These are phyloP conservation scores for Epizoanthus scotinus DNA, from an alignment of 92 coral and sea anemone genomes.

Conservation along the genomic window DNA sequence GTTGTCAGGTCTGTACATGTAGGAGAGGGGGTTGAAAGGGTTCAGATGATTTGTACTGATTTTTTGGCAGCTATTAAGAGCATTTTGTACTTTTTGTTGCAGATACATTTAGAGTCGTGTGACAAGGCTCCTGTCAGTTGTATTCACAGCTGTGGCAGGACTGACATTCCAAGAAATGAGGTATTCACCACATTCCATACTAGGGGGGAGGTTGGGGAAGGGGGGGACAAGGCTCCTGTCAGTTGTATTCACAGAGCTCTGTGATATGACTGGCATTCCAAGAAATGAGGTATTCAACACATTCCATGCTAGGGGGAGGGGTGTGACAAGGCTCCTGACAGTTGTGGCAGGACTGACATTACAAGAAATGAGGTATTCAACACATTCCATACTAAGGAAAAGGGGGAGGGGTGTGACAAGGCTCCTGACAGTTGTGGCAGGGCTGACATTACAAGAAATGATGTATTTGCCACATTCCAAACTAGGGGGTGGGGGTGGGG, in stretches of 20 bases:
- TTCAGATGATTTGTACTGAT: not conserved
- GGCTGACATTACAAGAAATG: too few species aligned
- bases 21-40: too few species aligned
- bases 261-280: too few species aligned
- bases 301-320: not conserved
- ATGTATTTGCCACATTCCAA: too few species aligned
- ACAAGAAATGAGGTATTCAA: too few species aligned
- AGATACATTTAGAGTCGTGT: conserved; percentile 91
- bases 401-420: not conserved
- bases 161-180: conserved; percentile 96
- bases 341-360: too few species aligned
- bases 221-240: too few species aligned
- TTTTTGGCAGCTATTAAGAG: too few species aligned
- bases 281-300: too few species aligned
- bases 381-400: not conserved
- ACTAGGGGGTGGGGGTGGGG: not conserved
- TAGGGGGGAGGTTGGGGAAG: not conserved
- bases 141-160: conserved; percentile 94
- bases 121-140: conserved; percentile 83
- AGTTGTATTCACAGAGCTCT: conserved; percentile 89
- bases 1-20: too few species aligned
- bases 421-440: too few species aligned
- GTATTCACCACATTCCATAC: conserved; percentile 32
- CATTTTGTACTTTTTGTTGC: conserved; percentile 16
- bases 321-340: too few species aligned